A percentile compares a stretch with the other conserved stretches of the same genome.
Evolutionary conservation across 2,113 vertebrate genomes (phyloP).

Genomic region (Pao palembangensis): DNA sequence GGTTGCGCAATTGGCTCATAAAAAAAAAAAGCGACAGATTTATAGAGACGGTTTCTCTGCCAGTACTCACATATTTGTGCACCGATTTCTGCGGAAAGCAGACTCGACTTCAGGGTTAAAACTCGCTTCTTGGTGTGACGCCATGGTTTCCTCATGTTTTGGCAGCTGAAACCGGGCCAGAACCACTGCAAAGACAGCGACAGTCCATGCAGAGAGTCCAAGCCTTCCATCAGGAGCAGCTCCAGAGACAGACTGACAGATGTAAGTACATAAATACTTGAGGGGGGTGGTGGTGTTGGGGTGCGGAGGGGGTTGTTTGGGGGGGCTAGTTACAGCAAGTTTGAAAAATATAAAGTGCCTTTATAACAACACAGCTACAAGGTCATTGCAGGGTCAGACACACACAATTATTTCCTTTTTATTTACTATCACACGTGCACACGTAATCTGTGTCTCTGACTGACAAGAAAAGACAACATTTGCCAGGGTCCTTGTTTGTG

Average conservation of each 20-base stretch:
- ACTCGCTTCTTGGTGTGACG: conserved; percentile 36
- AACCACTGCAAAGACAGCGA: conserved; percentile 91
- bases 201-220: conserved; percentile 84
- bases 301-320: too few species aligned
- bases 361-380: too few species aligned
- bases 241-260: conserved; percentile 90
- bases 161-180: conserved; percentile 87
- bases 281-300: too few species aligned
- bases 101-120: conserved; percentile 5
- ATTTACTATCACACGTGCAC: neutral
- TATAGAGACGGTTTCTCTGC: conserved; percentile 52
- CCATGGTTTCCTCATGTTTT: conserved; percentile 39
- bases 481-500: conserved; percentile 16
- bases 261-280: conserved; percentile 77
- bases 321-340: too few species aligned
- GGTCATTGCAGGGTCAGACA: neutral
- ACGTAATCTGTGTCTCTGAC: conserved; percentile 6
- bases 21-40: conserved; percentile 53
- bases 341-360: too few species aligned
- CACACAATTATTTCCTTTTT: neutral
- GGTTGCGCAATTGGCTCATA: conserved; percentile 53
- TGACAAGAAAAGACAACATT: conserved; percentile 32
- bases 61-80: conserved; percentile 65
- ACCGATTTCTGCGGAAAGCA: conserved; percentile 33
- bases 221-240: conserved; percentile 86